These are phyloP conservation scores for Microcaecilia unicolor DNA, from an alignment of 2,797 vertebrate genomes.

Conservation along the genomic window DNA sequence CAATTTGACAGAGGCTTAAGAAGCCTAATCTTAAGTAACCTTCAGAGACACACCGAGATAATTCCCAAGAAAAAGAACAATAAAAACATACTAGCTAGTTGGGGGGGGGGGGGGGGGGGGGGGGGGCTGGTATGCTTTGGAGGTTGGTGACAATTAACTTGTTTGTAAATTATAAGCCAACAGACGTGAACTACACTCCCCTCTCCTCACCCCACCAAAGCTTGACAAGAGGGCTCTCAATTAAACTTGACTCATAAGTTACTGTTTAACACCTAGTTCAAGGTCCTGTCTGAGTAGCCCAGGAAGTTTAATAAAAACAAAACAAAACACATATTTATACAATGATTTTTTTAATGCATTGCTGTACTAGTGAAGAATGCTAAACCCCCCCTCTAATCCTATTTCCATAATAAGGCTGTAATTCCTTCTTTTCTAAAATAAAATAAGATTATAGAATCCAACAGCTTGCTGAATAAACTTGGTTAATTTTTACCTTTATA, in stretches of 20 bases:
- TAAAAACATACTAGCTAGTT: conserved; percentile 1
- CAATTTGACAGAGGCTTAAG: background rate
- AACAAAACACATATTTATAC: background rate
- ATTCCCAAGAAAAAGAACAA: no score
- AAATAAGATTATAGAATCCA: no score
- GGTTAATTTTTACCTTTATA: no score
- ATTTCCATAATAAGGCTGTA: conserved; percentile 18
- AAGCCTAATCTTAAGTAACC: background rate
- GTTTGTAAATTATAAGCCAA: background rate
- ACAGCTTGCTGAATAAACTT: no score
- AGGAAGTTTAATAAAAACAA: background rate
- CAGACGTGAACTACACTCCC: background rate
- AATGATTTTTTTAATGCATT: conserved; percentile 3
- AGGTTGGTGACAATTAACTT: background rate
- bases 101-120: background rate
- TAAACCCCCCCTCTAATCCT: conserved; percentile 18
- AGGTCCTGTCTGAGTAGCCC: conserved; percentile 2
- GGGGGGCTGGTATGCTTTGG: background rate
- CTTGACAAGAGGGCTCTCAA: background rate
- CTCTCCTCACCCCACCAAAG: background rate
- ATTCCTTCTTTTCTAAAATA: conserved; percentile 14
- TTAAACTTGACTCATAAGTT: background rate
- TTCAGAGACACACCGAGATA: background rate
- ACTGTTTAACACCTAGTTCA: conserved; percentile 3
- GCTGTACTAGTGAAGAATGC: conserved; percentile 3